A percentile compares a stretch with the other conserved stretches of the same genome.
These are phyloP conservation scores for Drosophila seclusa DNA, from an alignment of 2,888 invertebrate species.

Conservation along the genomic window DNA sequence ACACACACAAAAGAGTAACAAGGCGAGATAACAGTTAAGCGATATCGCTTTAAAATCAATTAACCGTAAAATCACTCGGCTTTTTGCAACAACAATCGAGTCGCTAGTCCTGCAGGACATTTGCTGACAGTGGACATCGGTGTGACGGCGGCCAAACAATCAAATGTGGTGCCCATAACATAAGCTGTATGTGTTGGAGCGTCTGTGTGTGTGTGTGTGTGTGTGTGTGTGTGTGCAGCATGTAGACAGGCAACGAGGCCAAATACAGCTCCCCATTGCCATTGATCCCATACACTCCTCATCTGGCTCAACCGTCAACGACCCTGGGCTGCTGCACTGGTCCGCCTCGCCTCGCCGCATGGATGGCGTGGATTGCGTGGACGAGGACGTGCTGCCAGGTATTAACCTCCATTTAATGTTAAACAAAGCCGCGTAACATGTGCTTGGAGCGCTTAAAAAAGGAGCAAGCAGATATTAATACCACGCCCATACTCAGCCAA, in stretches of 20 bases:
- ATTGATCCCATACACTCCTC: background rate
- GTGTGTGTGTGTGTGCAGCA: constrained; percentile 30
- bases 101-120: constrained; percentile 51
- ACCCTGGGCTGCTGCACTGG: constrained; percentile 54
- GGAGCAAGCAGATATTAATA: constrained; percentile 14
- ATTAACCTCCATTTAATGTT: constrained; percentile 80
- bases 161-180: constrained; percentile 77
- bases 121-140: constrained; percentile 47
- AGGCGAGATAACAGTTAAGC: constrained; percentile 79
- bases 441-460: constrained; percentile 37
- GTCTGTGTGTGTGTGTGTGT: constrained; percentile 2
- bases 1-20: constrained; percentile 33
- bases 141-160: constrained; percentile 62
- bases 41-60: constrained; percentile 84
- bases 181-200: constrained; percentile 44
- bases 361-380: constrained; percentile 11
- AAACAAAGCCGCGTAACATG: constrained; percentile 76
- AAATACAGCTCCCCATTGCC: constrained; percentile 19
- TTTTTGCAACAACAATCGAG: constrained; percentile 74
- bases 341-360: constrained; percentile 15
- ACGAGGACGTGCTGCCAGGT: constrained; percentile 72
- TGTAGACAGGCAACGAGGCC: constrained; percentile 39
- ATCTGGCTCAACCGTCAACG: background rate
- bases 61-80: constrained; percentile 84
- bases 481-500: constrained; percentile 39